Evolutionary conservation across 2,888 invertebrate species (phyloP).

Genomic region (Nomada goodeniana): DNA sequence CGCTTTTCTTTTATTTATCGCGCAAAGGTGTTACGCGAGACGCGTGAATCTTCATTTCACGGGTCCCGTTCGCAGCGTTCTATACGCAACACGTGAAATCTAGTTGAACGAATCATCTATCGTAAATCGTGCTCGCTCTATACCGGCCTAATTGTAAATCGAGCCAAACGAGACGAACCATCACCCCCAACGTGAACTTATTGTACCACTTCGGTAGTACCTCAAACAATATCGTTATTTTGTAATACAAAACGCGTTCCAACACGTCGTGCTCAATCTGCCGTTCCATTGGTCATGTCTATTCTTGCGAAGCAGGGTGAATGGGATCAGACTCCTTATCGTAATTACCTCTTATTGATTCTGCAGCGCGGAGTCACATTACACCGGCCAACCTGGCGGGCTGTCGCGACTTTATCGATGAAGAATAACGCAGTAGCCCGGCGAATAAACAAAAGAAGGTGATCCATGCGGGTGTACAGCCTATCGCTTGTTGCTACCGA

Average conservation of each 20-base stretch:
- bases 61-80: constrained; percentile 53
- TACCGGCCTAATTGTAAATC: no score
- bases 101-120: background rate
- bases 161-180: background rate
- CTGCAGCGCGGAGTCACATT: constrained; percentile 61
- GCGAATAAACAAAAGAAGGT: constrained; percentile 44
- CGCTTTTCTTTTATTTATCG: constrained; percentile 35
- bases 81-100: background rate
- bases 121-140: no score
- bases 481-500: constrained; percentile 43
- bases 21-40: constrained; percentile 51
- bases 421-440: constrained; percentile 47
- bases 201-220: background rate
- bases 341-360: constrained; percentile 45
- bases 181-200: background rate
- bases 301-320: background rate
- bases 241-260: background rate
- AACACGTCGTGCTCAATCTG: background rate
- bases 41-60: constrained; percentile 54
- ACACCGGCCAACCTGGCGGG: constrained; percentile 59
- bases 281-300: background rate
- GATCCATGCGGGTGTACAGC: constrained; percentile 20
- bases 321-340: constrained; percentile 42
- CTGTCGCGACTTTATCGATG: constrained; percentile 59
- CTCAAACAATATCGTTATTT: background rate